Percentiles rank a stretch among this genome's conserved stretches.
Evolutionary conservation across 2,888 invertebrate genomes (phyloP).

Genomic region (Cylindroiulus punctatus): DNA sequence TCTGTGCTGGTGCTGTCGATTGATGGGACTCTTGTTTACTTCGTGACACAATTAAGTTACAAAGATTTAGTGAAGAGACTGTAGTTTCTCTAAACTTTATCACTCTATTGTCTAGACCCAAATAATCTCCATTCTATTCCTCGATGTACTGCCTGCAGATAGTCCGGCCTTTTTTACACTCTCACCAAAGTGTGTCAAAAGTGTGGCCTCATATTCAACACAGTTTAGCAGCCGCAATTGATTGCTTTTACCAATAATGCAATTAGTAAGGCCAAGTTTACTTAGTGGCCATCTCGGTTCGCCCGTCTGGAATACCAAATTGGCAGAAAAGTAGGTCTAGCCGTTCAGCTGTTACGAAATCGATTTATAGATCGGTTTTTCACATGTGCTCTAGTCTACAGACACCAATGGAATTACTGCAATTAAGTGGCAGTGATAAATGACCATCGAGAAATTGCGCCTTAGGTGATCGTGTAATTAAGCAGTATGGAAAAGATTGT

Average conservation of each 20-base stretch:
- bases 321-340: not conserved
- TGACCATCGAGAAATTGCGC: no score
- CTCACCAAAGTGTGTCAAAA: not conserved
- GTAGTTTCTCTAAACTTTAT: not conserved
- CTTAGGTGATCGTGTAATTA: no score
- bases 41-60: slow-evolving; percentile 10
- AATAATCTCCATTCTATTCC: not conserved
- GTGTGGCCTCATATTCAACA: not conserved
- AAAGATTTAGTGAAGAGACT: not conserved
- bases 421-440: no score
- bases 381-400: no score
- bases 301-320: not conserved
- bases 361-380: not conserved
- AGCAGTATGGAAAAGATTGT: no score
- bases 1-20: not conserved
- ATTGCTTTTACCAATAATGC: slow-evolving; percentile 9
- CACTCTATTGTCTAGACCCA: slow-evolving; percentile 11
- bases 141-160: not conserved
- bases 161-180: not conserved
- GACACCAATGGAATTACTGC: no score
- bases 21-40: not conserved
- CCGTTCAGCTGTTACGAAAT: not conserved
- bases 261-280: slow-evolving; percentile 18
- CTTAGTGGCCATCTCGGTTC: not conserved
- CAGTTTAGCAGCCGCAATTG: not conserved